phyloP scores from a whole-genome alignment of 2,797 vertebrate species.

The Ptychadena robeensis region DNA sequence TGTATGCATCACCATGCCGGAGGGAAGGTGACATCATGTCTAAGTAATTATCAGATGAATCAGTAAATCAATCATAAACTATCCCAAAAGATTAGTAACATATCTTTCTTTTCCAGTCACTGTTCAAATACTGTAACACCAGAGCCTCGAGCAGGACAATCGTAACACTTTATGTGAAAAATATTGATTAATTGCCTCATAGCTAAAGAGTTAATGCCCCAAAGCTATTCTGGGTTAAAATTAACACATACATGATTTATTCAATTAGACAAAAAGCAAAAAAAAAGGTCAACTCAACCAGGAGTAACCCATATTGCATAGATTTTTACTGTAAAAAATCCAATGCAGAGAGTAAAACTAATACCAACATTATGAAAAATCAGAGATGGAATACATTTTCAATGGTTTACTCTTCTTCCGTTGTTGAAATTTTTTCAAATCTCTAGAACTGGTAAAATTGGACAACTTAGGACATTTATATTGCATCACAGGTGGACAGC shows the following conservation, averaged over 20 bases:
- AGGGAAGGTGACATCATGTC: slow-evolving; percentile 6
- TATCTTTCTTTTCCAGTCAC: slow-evolving; percentile 11
- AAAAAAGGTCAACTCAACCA: not conserved
- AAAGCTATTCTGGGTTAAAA: not conserved
- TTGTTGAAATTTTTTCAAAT: not conserved
- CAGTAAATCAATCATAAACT: slow-evolving; percentile 20
- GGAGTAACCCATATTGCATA: not conserved
- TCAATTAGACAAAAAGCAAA: not conserved
- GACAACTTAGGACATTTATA: no score
- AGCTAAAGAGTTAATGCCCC: not conserved
- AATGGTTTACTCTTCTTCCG: no score
- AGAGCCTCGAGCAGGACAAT: slow-evolving; percentile 8
- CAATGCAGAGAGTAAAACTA: not conserved
- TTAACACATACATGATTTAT: not conserved
- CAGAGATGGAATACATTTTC: not conserved
- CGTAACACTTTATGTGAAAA: slow-evolving; percentile 13
- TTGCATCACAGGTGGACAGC: no score
- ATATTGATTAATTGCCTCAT: slow-evolving; percentile 13
- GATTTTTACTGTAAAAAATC: not conserved
- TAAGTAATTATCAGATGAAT: not conserved
- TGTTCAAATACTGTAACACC: slow-evolving; percentile 7
- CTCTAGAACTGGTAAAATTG: not conserved
- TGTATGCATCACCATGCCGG: slow-evolving; percentile 3
- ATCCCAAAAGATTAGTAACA: slow-evolving; percentile 8
- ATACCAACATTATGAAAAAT: not conserved